Conservation (phyloP, 2,888 invertebrate species). For the Phengaris alcon region DNA sequence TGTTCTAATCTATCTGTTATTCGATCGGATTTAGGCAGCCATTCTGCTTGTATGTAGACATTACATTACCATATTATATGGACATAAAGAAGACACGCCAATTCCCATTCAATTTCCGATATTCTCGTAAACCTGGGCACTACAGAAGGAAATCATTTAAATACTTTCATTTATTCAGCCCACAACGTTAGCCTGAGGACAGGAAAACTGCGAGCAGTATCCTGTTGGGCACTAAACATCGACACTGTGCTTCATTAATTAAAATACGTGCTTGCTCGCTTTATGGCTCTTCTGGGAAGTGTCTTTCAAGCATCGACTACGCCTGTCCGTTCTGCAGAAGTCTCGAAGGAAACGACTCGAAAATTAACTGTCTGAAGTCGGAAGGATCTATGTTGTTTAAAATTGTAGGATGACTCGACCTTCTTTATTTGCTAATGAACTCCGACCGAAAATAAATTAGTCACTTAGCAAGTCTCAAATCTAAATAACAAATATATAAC, state of each 20-base stretch:
- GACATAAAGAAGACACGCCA: too few relatives aligned
- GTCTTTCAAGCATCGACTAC: background rate
- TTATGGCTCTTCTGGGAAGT: background rate
- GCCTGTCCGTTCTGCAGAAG: background rate
- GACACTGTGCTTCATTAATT: background rate
- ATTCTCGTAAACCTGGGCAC: background rate
- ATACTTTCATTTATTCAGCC: background rate
- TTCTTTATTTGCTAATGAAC: too few relatives aligned
- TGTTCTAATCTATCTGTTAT: too few relatives aligned
- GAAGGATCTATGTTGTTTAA: too few relatives aligned
- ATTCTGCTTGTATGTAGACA: too few relatives aligned
- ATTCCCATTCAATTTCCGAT: too few relatives aligned
- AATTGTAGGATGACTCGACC: too few relatives aligned
- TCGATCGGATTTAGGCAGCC: too few relatives aligned
- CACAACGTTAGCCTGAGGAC: constrained; percentile 3
- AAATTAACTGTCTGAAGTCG: background rate
- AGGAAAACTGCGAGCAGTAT: background rate
- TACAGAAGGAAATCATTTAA: background rate
- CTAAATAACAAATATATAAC: background rate
- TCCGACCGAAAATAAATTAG: background rate
- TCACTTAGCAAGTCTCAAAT: background rate
- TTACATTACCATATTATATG: too few relatives aligned
- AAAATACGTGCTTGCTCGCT: background rate
- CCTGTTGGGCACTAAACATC: background rate
- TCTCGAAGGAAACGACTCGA: background rate